These are phyloP conservation scores for Oophaga sylvatica DNA, from an alignment of 2,797 vertebrate genomes.

Conservation along the genomic window DNA sequence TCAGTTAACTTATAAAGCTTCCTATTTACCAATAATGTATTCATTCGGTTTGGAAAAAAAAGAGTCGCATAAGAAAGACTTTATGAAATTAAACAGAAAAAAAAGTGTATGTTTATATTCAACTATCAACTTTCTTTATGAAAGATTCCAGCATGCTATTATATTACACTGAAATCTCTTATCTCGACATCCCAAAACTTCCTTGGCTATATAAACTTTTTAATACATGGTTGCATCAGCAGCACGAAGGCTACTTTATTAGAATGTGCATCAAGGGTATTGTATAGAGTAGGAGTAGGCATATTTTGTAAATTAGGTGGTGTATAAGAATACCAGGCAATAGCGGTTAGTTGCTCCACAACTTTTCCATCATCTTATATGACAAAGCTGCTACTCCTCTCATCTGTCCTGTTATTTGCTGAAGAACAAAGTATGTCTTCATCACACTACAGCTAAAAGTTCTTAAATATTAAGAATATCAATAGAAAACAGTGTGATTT, in stretches of 20 bases:
- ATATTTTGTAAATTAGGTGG: not conserved
- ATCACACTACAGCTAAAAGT: too few relatives aligned
- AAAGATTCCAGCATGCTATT: not conserved
- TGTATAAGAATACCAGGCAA: too few relatives aligned
- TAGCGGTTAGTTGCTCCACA: too few relatives aligned
- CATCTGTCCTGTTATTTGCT: too few relatives aligned
- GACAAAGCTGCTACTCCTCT: too few relatives aligned
- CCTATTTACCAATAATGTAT: constrained; percentile 51
- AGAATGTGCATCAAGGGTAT: not conserved
- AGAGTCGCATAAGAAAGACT: constrained; percentile 22
- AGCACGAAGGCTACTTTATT: not conserved
- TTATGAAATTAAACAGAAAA: constrained; percentile 19
- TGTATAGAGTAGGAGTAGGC: not conserved
- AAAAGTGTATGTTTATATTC: not conserved
- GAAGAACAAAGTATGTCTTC: too few relatives aligned
- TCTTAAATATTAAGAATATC: too few relatives aligned
- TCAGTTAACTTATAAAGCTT: constrained; percentile 59
- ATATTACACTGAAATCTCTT: not conserved
- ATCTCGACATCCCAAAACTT: not conserved
- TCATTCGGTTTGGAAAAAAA: constrained; percentile 39
- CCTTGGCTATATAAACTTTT: not conserved
- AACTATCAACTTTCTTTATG: constrained; percentile 14
- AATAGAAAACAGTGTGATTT: too few relatives aligned
- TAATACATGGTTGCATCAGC: not conserved
- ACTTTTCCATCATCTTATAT: too few relatives aligned